These are phyloP conservation scores for Brachyistius frenatus DNA, from an alignment of 2,113 vertebrate species.

Conservation along the genomic window DNA sequence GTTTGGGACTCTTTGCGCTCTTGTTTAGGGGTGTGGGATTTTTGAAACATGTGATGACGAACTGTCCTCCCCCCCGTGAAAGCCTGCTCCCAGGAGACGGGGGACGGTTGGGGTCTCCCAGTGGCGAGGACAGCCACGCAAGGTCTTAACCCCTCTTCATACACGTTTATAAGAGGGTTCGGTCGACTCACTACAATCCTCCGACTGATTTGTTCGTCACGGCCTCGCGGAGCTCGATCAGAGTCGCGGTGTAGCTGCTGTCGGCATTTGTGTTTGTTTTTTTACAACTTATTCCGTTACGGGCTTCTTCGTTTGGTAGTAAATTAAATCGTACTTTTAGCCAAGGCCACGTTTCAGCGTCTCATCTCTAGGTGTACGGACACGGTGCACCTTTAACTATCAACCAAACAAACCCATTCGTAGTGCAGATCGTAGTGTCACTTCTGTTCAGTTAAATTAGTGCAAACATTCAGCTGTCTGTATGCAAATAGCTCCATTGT, in stretches of 20 bases:
- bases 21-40: slow-evolving; percentile 57
- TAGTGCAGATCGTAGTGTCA: not conserved
- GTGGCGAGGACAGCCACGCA: slow-evolving; percentile 14
- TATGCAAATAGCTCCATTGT: slow-evolving; percentile 9
- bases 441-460: slow-evolving; percentile 12
- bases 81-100: slow-evolving; percentile 6
- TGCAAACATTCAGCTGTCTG: slow-evolving; percentile 31
- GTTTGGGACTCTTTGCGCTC: slow-evolving; percentile 57
- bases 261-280: not conserved
- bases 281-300: slow-evolving; percentile 27
- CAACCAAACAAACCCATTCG: slow-evolving; percentile 22
- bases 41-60: slow-evolving; percentile 47
- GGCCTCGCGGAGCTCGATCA: not conserved
- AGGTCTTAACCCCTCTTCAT: not conserved
- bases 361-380: slow-evolving; percentile 21
- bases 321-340: slow-evolving; percentile 35
- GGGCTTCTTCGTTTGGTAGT: slow-evolving; percentile 37
- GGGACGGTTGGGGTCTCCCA: not conserved
- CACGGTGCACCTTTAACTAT: slow-evolving; percentile 33
- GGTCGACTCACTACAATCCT: slow-evolving; percentile 28
- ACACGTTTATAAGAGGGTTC: slow-evolving; percentile 25
- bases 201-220: not conserved
- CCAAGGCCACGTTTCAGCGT: slow-evolving; percentile 23
- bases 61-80: slow-evolving; percentile 25
- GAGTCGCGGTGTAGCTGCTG: not conserved